Conservation (phyloP, 2,797 vertebrate species). For the Catharus ustulatus region DNA sequence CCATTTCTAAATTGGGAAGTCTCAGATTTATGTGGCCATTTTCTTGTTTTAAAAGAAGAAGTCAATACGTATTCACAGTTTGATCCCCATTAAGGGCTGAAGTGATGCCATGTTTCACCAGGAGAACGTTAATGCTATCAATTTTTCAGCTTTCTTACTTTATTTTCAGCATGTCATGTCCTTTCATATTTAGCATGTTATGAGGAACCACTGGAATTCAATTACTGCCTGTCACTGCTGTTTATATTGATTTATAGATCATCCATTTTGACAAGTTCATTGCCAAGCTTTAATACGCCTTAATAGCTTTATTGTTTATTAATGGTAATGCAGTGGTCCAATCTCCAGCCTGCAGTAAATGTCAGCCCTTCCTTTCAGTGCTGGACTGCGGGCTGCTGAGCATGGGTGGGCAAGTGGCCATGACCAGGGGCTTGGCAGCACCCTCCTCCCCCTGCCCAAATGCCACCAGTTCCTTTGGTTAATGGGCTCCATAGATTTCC, state of each 20-base stretch:
- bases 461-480: background rate
- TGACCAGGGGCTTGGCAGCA: background rate
- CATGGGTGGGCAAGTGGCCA: background rate
- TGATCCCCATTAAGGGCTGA: conserved; percentile 49
- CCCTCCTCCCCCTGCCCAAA: background rate
- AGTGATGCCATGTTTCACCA: background rate
- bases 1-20: conserved; percentile 49
- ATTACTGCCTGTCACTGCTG: conserved; percentile 72
- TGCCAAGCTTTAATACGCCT: conserved; percentile 67
- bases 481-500: background rate
- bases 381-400: background rate
- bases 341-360: conserved; percentile 3
- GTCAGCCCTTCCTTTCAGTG: background rate
- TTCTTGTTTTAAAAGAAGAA: conserved; percentile 53
- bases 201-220: conserved; percentile 70
- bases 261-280: conserved; percentile 73
- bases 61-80: conserved; percentile 46
- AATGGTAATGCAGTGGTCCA: conserved; percentile 45
- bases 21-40: conserved; percentile 40
- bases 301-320: conserved; percentile 78
- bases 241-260: conserved; percentile 76
- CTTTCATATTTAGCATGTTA: conserved; percentile 65
- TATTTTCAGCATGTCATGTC: conserved; percentile 61
- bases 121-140: conserved; percentile 47
- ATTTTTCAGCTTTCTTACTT: conserved; percentile 56